Evolutionary conservation across 2,797 vertebrate species (phyloP).

Genomic region (Artibeus lituratus): DNA sequence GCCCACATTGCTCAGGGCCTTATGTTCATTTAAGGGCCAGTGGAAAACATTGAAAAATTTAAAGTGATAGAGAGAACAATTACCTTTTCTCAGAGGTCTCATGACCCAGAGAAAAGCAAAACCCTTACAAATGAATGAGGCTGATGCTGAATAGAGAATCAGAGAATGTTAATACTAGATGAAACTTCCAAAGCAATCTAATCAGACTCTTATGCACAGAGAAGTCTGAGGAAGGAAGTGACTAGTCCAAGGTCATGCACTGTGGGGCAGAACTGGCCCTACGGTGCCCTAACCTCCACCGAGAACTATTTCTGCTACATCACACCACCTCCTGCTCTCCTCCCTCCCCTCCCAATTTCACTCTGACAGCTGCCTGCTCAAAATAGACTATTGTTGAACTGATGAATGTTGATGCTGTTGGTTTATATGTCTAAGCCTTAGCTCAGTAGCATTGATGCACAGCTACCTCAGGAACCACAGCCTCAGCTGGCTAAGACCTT

Average conservation of each 20-base stretch:
- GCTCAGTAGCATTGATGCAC: background rate
- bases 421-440: background rate
- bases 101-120: background rate
- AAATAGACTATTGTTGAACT: background rate
- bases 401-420: background rate
- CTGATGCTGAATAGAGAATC: background rate
- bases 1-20: background rate
- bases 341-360: background rate
- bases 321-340: background rate
- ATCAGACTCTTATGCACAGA: background rate
- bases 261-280: background rate
- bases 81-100: background rate
- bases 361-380: slow-evolving; percentile 20
- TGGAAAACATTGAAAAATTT: background rate
- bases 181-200: background rate
- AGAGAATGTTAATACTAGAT: background rate
- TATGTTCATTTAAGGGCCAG: background rate
- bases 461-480: background rate
- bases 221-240: background rate
- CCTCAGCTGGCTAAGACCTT: background rate
- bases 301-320: background rate
- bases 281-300: background rate
- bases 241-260: background rate
- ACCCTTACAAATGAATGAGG: background rate
- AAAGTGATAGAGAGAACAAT: background rate